Conservation (phyloP, 2,113 vertebrate species). For the Epinephelus moara region DNA sequence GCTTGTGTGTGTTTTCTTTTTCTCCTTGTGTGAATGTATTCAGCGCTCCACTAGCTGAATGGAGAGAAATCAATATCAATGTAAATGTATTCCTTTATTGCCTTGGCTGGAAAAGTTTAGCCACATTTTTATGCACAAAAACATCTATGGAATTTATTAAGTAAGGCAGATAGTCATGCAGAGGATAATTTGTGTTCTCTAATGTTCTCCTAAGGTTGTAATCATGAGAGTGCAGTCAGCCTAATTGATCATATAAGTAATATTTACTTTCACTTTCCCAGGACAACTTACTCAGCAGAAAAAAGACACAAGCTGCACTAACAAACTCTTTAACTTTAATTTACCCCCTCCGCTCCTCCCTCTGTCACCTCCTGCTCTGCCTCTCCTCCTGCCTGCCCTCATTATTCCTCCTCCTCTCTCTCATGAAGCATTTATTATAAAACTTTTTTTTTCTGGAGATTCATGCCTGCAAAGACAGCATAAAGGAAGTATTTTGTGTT, state of each 20-base stretch:
- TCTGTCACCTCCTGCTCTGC: neutral
- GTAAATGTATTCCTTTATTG: constrained; percentile 37
- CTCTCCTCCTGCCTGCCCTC: neutral
- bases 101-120: neutral
- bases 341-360: neutral
- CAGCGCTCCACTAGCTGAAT: neutral
- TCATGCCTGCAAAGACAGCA: neutral
- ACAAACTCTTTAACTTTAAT: neutral
- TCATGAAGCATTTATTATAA: neutral
- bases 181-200: constrained; percentile 4
- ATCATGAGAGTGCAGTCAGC: constrained; percentile 9
- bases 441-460: neutral
- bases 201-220: constrained; percentile 24
- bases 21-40: constrained; percentile 14
- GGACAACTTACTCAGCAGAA: constrained; percentile 32
- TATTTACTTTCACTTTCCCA: constrained; percentile 36
- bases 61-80: constrained; percentile 27
- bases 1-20: neutral
- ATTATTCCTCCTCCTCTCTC: too few species aligned
- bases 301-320: neutral
- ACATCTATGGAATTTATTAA: constrained; percentile 23
- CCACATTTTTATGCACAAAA: constrained; percentile 43
- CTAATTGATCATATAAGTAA: constrained; percentile 21
- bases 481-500: neutral
- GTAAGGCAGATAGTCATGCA: neutral